Evolutionary conservation across 2,797 vertebrate species (phyloP).

Genomic region (Rhinogobio ventralis): DNA sequence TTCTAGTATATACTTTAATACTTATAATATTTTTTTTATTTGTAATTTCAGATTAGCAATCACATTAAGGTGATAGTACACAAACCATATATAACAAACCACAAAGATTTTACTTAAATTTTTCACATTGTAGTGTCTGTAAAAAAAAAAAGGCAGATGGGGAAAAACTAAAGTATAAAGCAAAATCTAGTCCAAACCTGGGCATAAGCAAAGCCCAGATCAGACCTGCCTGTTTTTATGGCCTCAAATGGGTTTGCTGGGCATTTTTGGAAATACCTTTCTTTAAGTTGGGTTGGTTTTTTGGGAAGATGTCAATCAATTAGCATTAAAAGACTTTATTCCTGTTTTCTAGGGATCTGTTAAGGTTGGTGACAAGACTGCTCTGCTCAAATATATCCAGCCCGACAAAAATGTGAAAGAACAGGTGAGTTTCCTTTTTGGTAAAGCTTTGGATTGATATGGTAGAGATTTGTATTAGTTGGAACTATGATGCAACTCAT

Average conservation of each 20-base stretch:
- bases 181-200: background rate
- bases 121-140: background rate
- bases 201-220: constrained; percentile 12
- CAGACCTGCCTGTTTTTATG: constrained; percentile 13
- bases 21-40: background rate
- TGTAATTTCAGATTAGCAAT: background rate
- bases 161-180: background rate
- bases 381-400: constrained; percentile 79
- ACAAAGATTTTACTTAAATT: background rate
- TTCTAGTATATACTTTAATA: background rate
- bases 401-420: constrained; percentile 70
- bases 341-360: constrained; percentile 80
- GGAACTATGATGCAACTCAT: background rate
- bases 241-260: constrained; percentile 13
- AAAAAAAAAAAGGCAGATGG: background rate
- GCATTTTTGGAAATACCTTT: constrained; percentile 43
- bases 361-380: constrained; percentile 82
- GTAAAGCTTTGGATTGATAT: background rate
- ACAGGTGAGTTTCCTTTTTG: constrained; percentile 67
- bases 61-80: background rate
- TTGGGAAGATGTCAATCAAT: background rate
- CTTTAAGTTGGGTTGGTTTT: constrained; percentile 4
- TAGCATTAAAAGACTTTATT: constrained; percentile 47
- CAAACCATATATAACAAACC: background rate
- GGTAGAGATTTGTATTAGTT: background rate